Evolutionary conservation across 2,797 vertebrate genomes (phyloP).

Genomic region (Otolemur crassicaudatus): DNA sequence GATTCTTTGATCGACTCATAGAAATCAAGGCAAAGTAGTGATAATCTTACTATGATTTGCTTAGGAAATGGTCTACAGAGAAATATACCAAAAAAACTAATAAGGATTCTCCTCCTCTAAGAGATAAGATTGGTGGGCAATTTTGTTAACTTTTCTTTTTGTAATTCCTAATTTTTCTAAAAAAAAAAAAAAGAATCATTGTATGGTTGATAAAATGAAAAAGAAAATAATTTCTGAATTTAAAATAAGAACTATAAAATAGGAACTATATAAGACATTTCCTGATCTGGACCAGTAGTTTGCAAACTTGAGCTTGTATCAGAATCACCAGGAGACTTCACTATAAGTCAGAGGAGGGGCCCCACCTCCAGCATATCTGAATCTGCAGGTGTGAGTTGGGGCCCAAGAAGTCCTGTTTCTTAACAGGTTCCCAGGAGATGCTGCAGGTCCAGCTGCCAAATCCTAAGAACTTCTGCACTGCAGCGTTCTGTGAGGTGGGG

Average conservation of each 20-base stretch:
- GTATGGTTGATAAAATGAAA: background rate
- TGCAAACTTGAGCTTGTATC: background rate
- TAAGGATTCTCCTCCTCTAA: background rate
- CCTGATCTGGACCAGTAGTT: background rate
- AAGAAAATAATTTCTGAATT: background rate
- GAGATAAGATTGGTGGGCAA: background rate
- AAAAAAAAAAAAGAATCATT: background rate
- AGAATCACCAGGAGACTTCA: background rate
- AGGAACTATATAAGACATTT: background rate
- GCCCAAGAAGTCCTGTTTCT: background rate
- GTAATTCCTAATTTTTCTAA: background rate
- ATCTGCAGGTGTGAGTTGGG: background rate
- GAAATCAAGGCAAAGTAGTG: background rate
- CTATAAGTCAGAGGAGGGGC: background rate
- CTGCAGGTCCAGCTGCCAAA: background rate
- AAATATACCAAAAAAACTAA: background rate
- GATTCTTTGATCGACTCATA: background rate
- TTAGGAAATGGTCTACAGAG: background rate
- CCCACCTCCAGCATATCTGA: background rate
- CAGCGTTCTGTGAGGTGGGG: background rate
- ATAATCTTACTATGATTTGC: background rate
- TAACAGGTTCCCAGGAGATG: background rate
- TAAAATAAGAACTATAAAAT: conserved; percentile 12
- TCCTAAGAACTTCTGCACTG: background rate
- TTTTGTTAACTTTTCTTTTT: background rate